phyloP scores from a whole-genome alignment of 2,797 vertebrate genomes.

The Hyperoplus lanceolatus region DNA sequence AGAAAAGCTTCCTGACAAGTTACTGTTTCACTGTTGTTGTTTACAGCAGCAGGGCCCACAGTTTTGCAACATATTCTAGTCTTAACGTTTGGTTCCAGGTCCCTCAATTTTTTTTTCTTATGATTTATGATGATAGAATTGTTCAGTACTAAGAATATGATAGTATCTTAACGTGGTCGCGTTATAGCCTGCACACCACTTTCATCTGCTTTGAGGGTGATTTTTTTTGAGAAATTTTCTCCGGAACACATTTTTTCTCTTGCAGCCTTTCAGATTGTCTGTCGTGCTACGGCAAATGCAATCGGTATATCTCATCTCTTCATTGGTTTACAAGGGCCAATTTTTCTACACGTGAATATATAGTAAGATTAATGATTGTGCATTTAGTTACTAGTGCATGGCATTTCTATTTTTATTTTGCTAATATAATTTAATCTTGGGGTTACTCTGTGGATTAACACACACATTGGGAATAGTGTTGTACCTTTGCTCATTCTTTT shows the following conservation, averaged over 20 bases:
- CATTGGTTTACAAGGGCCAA: background rate
- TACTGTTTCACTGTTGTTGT: too few relatives aligned
- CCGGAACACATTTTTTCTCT: background rate
- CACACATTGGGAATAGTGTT: background rate
- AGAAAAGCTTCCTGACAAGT: too few relatives aligned
- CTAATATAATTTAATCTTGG: background rate
- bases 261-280: background rate
- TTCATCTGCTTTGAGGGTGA: background rate
- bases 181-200: background rate
- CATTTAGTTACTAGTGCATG: background rate
- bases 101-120: too few relatives aligned
- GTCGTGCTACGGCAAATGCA: background rate
- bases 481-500: background rate
- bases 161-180: background rate
- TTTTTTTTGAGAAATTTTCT: conserved; percentile 15
- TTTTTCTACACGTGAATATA: background rate
- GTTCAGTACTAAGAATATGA: background rate
- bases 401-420: background rate
- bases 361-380: background rate
- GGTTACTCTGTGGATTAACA: background rate
- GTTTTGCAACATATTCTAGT: too few relatives aligned
- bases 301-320: background rate
- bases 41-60: too few relatives aligned
- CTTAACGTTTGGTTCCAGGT: too few relatives aligned
- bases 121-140: too few relatives aligned